phyloP scores from a whole-genome alignment of 1,140 invertebrate genomes.

The Heliconius melpomene region DNA sequence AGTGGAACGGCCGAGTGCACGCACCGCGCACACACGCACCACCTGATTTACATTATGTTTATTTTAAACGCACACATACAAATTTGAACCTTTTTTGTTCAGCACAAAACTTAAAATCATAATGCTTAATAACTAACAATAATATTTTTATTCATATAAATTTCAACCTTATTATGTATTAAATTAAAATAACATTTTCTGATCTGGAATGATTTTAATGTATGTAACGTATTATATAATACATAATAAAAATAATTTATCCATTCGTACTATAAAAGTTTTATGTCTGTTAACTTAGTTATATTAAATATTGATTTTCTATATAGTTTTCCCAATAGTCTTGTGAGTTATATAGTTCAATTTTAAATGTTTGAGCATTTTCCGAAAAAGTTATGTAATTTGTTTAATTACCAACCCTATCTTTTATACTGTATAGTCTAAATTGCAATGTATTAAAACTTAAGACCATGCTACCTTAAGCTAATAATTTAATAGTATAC shows the following conservation, averaged over 20 bases:
- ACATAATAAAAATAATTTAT: background rate
- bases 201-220: background rate
- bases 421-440: accelerated
- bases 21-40: slow-evolving; percentile 50
- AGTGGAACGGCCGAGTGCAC: slow-evolving; percentile 51
- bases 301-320: slow-evolving; percentile 1
- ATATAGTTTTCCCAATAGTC: slow-evolving; percentile 12
- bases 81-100: background rate
- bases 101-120: background rate
- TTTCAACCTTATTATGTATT: background rate
- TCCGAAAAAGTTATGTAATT: background rate
- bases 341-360: background rate
- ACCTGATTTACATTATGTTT: slow-evolving; percentile 55
- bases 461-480: background rate
- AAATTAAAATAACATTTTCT: background rate
- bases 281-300: background rate
- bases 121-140: background rate
- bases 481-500: background rate
- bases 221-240: background rate
- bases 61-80: slow-evolving; percentile 10
- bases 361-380: slow-evolving; percentile 8
- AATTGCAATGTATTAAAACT: background rate
- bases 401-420: background rate
- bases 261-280: background rate
- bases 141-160: background rate